Conservation (phyloP, 2,797 vertebrate species). For the Cynopterus sphinx region DNA sequence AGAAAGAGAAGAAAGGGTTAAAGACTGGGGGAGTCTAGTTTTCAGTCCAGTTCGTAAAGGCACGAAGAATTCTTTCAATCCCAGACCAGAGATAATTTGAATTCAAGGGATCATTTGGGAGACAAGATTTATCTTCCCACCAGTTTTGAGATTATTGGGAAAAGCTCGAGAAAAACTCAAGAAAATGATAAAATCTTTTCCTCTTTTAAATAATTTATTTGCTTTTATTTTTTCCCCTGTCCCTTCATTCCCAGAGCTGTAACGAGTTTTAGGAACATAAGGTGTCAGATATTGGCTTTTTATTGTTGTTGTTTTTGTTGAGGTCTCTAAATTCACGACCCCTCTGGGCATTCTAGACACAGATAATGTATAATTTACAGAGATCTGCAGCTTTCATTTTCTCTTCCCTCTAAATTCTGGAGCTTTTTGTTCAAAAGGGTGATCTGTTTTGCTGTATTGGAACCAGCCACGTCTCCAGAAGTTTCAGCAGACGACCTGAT, state of each 20-base stretch:
- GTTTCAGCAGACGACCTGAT: conserved; percentile 54
- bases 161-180: conserved; percentile 72
- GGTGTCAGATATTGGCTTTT: conserved; percentile 82
- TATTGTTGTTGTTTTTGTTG: conserved; percentile 75
- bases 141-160: conserved; percentile 74
- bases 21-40: conserved; percentile 35
- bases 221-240: conserved; percentile 57
- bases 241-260: conserved; percentile 80
- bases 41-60: conserved; percentile 43
- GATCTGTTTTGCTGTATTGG: conserved; percentile 82
- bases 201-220: conserved; percentile 85
- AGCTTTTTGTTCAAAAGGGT: conserved; percentile 74
- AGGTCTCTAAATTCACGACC: conserved; percentile 83
- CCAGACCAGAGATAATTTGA: conserved; percentile 70
- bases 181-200: conserved; percentile 79
- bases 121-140: conserved; percentile 2
- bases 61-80: conserved; percentile 51
- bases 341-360: conserved; percentile 75
- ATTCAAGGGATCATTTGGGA: conserved; percentile 66
- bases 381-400: conserved; percentile 83
- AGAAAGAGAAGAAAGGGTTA: conserved; percentile 14
- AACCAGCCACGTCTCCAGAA: conserved; percentile 75
- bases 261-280: conserved; percentile 85
- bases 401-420: conserved; percentile 78
- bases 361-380: conserved; percentile 84